Evolutionary conservation across 2,797 vertebrate genomes (phyloP).

Genomic region (Notolepis coatsorum): DNA sequence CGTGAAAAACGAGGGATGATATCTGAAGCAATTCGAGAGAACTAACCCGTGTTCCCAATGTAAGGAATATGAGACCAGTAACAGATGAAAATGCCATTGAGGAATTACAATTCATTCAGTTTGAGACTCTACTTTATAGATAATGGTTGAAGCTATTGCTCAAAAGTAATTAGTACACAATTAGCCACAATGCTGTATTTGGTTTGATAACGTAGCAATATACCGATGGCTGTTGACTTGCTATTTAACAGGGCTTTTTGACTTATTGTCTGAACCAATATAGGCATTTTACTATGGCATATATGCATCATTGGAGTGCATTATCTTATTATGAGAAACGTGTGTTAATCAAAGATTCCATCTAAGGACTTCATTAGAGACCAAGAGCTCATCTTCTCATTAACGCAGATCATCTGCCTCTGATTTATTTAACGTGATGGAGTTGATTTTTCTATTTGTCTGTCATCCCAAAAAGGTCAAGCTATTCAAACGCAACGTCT

Average conservation of each 20-base stretch:
- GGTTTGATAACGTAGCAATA: slow-evolving; percentile 18
- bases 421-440: slow-evolving; percentile 61
- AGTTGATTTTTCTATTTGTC: slow-evolving; percentile 70
- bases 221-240: slow-evolving; percentile 41
- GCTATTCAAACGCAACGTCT: slow-evolving; percentile 56
- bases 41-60: slow-evolving; percentile 61
- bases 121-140: slow-evolving; percentile 22
- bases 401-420: slow-evolving; percentile 70
- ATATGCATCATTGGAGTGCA: slow-evolving; percentile 63
- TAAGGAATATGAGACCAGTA: slow-evolving; percentile 44
- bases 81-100: slow-evolving; percentile 44
- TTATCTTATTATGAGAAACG: slow-evolving; percentile 63
- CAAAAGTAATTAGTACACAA: slow-evolving; percentile 22
- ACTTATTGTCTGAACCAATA: neutral
- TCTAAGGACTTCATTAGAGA: slow-evolving; percentile 61
- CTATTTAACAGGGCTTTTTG: neutral
- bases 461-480: slow-evolving; percentile 75
- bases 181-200: slow-evolving; percentile 26
- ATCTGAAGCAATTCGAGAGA: slow-evolving; percentile 64
- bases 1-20: slow-evolving; percentile 74
- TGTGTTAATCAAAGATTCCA: slow-evolving; percentile 66
- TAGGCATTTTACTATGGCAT: slow-evolving; percentile 41
- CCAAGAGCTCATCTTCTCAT: slow-evolving; percentile 60
- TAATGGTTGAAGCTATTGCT: slow-evolving; percentile 18
- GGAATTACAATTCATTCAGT: slow-evolving; percentile 39